These are phyloP conservation scores for Channallabes apus DNA, from an alignment of 2,797 vertebrate genomes.

Conservation along the genomic window DNA sequence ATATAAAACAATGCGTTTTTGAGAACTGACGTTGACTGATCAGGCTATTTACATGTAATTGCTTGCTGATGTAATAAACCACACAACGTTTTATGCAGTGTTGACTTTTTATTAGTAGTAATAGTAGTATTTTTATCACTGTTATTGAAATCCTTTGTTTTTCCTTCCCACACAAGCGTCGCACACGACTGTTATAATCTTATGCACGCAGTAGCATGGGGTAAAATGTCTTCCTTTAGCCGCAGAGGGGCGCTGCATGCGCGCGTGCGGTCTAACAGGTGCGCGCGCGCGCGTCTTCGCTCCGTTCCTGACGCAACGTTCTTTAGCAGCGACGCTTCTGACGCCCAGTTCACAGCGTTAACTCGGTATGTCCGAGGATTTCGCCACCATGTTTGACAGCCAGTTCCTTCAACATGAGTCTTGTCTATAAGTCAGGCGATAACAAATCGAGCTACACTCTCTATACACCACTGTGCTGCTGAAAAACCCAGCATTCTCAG, in stretches of 20 bases:
- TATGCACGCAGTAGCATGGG: slow-evolving; percentile 10
- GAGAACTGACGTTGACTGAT: slow-evolving; percentile 1
- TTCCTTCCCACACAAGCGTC: neutral
- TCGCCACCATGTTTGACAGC: neutral
- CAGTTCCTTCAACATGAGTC: neutral
- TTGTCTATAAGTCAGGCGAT: neutral
- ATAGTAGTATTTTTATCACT: no score
- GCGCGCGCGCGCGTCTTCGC: slow-evolving; percentile 2
- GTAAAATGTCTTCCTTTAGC: neutral
- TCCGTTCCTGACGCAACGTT: slow-evolving; percentile 36
- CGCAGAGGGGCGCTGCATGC: slow-evolving; percentile 38
- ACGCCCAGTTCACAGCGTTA: neutral
- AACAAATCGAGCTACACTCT: neutral
- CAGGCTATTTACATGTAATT: no score
- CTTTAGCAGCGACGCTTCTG: slow-evolving; percentile 5
- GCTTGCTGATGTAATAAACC: neutral
- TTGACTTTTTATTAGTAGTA: neutral
- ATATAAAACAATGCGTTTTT: neutral
- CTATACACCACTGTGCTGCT: neutral
- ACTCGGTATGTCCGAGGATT: neutral
- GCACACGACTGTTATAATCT: neutral
- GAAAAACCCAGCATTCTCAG: neutral
- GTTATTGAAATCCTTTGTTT: neutral
- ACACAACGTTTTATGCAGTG: neutral
- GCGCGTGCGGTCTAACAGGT: slow-evolving; percentile 33